Evolutionary conservation across 2,113 vertebrate species (phyloP), one percentile per base, ranked within the genome.

Genomic region (Odontesthes bonariensis): DNA sequence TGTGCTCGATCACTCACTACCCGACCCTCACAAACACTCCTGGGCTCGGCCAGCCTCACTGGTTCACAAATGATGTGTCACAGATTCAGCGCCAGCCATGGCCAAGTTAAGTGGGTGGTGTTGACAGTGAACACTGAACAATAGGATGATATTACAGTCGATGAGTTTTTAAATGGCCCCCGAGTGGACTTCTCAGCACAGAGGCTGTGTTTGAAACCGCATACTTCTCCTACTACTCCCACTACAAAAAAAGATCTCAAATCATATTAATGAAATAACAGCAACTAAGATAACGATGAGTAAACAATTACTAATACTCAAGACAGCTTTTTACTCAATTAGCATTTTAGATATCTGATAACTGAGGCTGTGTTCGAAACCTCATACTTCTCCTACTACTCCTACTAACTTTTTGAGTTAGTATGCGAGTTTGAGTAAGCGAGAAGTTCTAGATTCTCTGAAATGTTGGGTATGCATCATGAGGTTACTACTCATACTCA

Each of bases 111-210:
- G 87, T 87, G 81, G 81, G 54, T 4, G 73, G 79, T 76, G 90
- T 69, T 89, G 86, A 88, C 87, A 91, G 68, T 72, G 68, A 83
- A 82, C 69, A 71, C 64, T 46, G 68, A 84, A 77, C 79, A 81
- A 81, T 77, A 8, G 73, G 84, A 83, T 86, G 86, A 80, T 77
- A 70, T 87, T 89, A 85, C 87, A 79, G 74, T 67, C 66, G 74
- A 89, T 84, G 84, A 88, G 79, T 65, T 85, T 86, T 88, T 87
- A 88, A 91, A 88, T 76, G 81, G 81, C 64, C 90, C 90, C 86
- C 85, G 32, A 72, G 85, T 84, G 90, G 83, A 55, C 87, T 81
- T 78, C 40, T 33, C 11, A 46, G 79, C 75, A 38, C 73, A 70
- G 67, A 67, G 58, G 14, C 7, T 46, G 58, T 51, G 73, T 80